Evolutionary conservation across 2,113 vertebrate genomes (phyloP).

Genomic region (Heterotilapia buettikoferi): DNA sequence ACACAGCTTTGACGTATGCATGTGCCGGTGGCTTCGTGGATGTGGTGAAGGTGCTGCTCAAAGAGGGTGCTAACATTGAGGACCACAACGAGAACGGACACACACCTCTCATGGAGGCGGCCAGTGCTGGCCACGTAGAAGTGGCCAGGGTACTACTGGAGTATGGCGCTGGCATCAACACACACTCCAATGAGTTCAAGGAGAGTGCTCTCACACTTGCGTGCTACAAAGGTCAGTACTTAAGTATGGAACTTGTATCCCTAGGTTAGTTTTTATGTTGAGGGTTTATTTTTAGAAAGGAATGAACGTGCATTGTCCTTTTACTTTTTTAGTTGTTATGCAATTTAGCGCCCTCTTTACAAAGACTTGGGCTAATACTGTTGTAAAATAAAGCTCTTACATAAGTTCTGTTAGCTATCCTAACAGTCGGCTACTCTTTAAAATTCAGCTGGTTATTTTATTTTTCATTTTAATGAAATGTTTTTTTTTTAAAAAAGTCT

Average conservation of each 20-base stretch:
- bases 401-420: background rate
- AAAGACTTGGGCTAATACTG: background rate
- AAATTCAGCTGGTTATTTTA: background rate
- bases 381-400: background rate
- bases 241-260: background rate
- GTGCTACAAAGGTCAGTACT: conserved; percentile 91
- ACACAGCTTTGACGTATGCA: conserved; percentile 95
- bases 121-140: conserved; percentile 96
- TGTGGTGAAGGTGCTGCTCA: conserved; percentile 95
- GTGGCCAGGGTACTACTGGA: conserved; percentile 95
- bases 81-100: conserved; percentile 99
- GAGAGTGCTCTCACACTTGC: conserved; percentile 98
- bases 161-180: conserved; percentile 98
- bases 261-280: background rate
- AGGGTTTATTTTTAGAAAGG: background rate
- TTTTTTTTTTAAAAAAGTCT: background rate
- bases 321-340: background rate
- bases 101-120: conserved; percentile 97
- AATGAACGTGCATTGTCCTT: background rate
- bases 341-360: background rate
- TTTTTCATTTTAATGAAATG: background rate
- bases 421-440: background rate
- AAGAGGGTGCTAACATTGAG: conserved; percentile 98
- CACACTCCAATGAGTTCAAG: conserved; percentile 99
- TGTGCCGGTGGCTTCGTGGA: conserved; percentile 98